Evolutionary conservation across 2,797 vertebrate species (phyloP), one percentile per base, ranked within the genome.

Genomic region (Phataginus tricuspis): DNA sequence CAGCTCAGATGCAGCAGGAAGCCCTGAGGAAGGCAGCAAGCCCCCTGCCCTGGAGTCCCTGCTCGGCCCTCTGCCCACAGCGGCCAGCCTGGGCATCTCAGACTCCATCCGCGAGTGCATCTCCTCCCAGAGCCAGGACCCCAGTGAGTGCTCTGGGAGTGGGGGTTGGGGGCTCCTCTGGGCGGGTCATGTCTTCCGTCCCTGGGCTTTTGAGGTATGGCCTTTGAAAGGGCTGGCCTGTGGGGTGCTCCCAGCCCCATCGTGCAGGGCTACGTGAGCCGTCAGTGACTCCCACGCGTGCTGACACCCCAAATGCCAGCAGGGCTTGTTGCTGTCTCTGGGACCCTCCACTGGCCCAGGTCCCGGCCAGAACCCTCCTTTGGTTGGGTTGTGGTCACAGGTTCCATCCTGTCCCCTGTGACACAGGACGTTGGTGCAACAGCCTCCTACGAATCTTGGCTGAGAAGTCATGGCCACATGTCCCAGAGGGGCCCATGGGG

Each of bases 31-130:
- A 34, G 2, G 89, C n/a, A 45, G 95, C 92, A 98, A 98, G 94
- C 98, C 98, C 5, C 99, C 99, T 0, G 98, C 99, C 5, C 97
- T 99, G 97, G 99, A 98, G 63, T 99, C 99, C 94, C 98, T 99
- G 96, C 98, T 99, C 0, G 99, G 99, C 1, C 98, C 99, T 0
- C 98, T 99, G 95, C 99, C 99, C 77, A 99, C 99, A 0, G 99
- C 99, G 0, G 99, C 99, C 97, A 99, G 99, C 27, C 99, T 99
- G 94, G 99, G 99, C 87, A 99, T 99, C 91, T 97, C 98, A 0
- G 99, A 99, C 80, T 99, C 99, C 96, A 99, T 99, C 97, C 98
- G 95, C 63, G 98, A 98, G 95, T 99, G 99, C 91, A 98, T 99
- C 55, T 98, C 98, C 9, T 97, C 98, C 0, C 98, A 98, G 89